Evolutionary conservation across 2,113 vertebrate species (phyloP), one percentile per base, ranked within the genome.

Genomic region (Columba janthina): DNA sequence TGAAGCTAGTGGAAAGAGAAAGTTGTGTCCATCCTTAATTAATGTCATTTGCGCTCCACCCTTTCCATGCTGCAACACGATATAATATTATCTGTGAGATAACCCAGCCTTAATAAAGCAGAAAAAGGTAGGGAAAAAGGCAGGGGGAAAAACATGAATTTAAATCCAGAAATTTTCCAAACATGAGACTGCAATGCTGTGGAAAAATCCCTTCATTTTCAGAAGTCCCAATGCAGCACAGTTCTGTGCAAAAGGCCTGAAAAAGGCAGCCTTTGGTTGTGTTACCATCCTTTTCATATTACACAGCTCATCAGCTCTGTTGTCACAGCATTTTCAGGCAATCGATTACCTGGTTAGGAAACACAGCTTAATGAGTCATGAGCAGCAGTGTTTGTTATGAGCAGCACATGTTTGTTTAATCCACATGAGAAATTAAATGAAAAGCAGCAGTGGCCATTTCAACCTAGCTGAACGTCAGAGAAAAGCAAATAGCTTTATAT

Each of bases 301-400:
- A 77, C 92, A 93, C 83, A 96, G 72, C 83, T 90, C 91, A 92
- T 94, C 92, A 90, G n/a, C 75, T 88, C 51, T 74, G 76, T 94
- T 88, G 94, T 90, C 40, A 0, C 61, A 94, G 93, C 76, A 40
- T 90, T 93, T 91, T 88, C 95, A 92, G 83, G 57, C 88, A 96
- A 95, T 88, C 88, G 90, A 96, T 90, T 95, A 93, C 95, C 93
- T 96, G 93, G 82, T 93, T 96, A 89, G 76, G 80, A 95, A 95
- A 82, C 80, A 87, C 65, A 86, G 28, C 65, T 86, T 97, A 94
- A 94, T 97, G 94, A 95, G 93, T 94, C 95, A 75, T 69, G 80
- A 94, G 83, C 44, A 92, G 48, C 70, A 24, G 48, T 64, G 89
- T 90, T 97, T 82, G 74, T 76, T 85, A 57, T 84, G 73, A 95